Evolutionary conservation across 2,888 invertebrate species (phyloP).

Genomic region (Pelosia muscerda): DNA sequence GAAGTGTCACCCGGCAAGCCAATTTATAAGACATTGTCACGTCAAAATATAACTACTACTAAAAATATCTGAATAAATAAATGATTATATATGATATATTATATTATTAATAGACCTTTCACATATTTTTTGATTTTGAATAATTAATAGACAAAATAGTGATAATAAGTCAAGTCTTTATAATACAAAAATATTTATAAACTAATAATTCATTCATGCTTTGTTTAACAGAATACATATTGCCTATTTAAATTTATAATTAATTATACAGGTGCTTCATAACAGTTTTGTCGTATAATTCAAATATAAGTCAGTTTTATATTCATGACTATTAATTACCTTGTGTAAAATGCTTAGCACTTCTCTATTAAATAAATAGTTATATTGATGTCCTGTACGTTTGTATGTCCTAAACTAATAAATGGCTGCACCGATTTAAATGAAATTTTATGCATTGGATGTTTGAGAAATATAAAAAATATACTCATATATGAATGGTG

Average conservation of each 20-base stretch:
- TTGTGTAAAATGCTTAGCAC: neutral
- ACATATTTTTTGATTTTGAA: neutral
- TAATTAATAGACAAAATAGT: neutral
- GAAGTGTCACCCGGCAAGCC: no score
- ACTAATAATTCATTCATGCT: slow-evolving; percentile 33
- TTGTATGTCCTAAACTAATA: no score
- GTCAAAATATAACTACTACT: no score
- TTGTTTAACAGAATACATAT: slow-evolving; percentile 42
- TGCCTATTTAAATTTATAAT: slow-evolving; percentile 36
- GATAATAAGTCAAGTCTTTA: neutral
- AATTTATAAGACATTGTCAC: no score
- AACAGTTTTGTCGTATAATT: slow-evolving; percentile 1
- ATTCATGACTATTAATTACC: neutral
- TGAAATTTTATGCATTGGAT: no score
- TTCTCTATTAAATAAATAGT: neutral
- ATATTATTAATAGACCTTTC: no score
- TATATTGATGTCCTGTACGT: no score
- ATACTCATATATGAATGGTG: no score
- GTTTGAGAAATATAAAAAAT: no score
- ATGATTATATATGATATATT: no score
- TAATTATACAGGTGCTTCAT: slow-evolving; percentile 30
- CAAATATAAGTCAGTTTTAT: neutral
- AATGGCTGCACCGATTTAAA: no score
- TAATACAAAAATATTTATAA: slow-evolving; percentile 18
- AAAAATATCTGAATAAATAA: no score